phyloP scores from a whole-genome alignment of 2,797 vertebrate species.

The Ptychadena robeensis region DNA sequence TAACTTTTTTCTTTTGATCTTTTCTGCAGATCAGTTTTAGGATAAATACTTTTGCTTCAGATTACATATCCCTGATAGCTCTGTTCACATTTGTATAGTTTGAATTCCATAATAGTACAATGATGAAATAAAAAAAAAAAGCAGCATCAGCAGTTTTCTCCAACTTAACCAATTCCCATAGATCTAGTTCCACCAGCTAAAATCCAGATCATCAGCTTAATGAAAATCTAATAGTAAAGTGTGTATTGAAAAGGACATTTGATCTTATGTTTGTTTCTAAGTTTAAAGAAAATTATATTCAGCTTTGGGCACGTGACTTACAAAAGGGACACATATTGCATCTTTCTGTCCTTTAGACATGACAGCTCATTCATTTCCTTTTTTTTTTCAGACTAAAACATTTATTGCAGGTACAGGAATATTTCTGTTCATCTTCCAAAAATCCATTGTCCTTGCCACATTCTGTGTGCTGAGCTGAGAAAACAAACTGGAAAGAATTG shows the following conservation, averaged over 20 bases:
- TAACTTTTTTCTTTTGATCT: background rate
- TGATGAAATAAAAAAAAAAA: background rate
- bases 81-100: background rate
- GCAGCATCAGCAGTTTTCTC: background rate
- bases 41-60: background rate
- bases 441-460: no score
- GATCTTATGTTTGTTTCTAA: background rate
- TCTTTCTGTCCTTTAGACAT: no score
- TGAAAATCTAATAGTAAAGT: constrained; percentile 2
- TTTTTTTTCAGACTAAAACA: no score
- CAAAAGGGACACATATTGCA: no score
- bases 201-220: constrained; percentile 13
- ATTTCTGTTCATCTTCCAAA: no score
- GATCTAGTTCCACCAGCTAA: background rate
- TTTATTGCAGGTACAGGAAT: no score
- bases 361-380: no score
- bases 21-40: background rate
- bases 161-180: background rate
- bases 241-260: background rate
- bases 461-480: no score
- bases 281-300: background rate
- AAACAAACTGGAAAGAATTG: no score
- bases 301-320: no score
- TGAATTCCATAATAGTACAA: background rate
- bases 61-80: background rate